Evolutionary conservation across 2,888 invertebrate genomes (phyloP), one percentile per base, ranked within the genome.

Genomic region (Synergus itoensis): DNA sequence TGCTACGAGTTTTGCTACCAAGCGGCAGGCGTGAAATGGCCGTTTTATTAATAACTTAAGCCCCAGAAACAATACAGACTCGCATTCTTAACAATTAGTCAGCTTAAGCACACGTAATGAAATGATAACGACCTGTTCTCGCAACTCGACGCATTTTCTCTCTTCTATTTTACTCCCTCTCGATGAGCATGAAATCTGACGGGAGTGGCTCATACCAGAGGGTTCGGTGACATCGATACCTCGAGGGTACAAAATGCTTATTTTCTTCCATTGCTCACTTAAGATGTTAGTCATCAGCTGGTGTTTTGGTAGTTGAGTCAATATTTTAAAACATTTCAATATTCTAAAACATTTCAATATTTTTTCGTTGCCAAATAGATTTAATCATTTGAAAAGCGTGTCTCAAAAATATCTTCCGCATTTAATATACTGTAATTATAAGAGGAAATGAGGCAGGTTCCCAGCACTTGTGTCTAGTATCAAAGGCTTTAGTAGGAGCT

Each of bases 41-140:
- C 85, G 85, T 89, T 90, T 89, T 88, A 89, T 90, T 90, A 90
- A 90, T 90, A 91, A 89, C 86, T 89, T 88, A 82, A 90, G 87
- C 89, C 86, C 77, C 82, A 82, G 83, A 88, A 90, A 89, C 88
- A 89, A 88, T 87, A 82, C 80, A 85, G 86, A 81, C 80, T 81
- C 77, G 84, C 87, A 86, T 88, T 88, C 88, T 89, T 88, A 89
- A 89, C 88, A 89, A 90, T 90, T 90, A 90, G 87, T 83, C 86
- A 85, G 87, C 86, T 89, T 86, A 86, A 84, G 84, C 82, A 82
- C 84, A 78, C 79, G 86, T 88, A 89, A 90, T 88, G 87, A 88
- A 89, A 89, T 86, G 88, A 86, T 89, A 89, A 89, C 87, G 87
- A 86, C 84, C 82, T 84, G 83, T 84, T 85, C 84, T 85, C 84